Conservation (phyloP, 1,140 invertebrate genomes). For the Colletes gigas region DNA sequence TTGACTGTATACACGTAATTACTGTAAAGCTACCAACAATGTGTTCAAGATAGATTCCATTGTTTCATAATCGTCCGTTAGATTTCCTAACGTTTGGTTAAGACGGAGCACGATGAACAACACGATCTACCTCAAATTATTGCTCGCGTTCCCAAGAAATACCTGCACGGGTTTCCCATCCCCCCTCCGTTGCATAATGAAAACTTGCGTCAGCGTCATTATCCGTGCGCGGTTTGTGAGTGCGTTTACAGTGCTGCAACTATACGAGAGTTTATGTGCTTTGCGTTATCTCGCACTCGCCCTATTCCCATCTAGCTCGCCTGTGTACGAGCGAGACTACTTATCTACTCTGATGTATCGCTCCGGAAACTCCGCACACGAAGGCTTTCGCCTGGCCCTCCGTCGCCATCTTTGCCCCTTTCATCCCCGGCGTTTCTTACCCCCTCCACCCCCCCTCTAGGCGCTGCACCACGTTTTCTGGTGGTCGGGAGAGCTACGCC, state of each 20-base stretch:
- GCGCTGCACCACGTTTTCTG: conserved; percentile 48
- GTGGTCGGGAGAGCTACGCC: conserved; percentile 48
- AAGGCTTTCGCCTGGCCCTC: conserved; percentile 20
- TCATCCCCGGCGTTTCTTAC: conserved; percentile 4
- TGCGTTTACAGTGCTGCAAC: conserved; percentile 43
- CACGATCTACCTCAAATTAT: not conserved
- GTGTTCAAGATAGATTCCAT: not conserved
- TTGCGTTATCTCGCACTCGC: conserved; percentile 56
- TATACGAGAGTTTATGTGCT: conserved; percentile 44
- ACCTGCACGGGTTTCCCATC: not conserved
- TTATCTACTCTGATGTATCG: conserved; percentile 63
- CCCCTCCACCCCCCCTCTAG: not conserved
- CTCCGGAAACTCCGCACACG: conserved; percentile 57
- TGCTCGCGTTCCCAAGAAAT: not conserved
- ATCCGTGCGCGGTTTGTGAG: conserved; percentile 33
- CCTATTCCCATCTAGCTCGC: conserved; percentile 44
- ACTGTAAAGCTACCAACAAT: too few species aligned
- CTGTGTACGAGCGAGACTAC: conserved; percentile 45
- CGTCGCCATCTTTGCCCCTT: not conserved
- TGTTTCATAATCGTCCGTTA: not conserved
- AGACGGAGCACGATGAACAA: not conserved
- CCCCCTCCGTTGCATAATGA: not conserved
- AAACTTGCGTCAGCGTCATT: conserved; percentile 51
- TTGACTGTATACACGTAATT: too few species aligned
- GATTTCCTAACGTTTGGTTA: not conserved